Evolutionary conservation across 2,797 vertebrate species (phyloP).

Genomic region (Columba guinea): DNA sequence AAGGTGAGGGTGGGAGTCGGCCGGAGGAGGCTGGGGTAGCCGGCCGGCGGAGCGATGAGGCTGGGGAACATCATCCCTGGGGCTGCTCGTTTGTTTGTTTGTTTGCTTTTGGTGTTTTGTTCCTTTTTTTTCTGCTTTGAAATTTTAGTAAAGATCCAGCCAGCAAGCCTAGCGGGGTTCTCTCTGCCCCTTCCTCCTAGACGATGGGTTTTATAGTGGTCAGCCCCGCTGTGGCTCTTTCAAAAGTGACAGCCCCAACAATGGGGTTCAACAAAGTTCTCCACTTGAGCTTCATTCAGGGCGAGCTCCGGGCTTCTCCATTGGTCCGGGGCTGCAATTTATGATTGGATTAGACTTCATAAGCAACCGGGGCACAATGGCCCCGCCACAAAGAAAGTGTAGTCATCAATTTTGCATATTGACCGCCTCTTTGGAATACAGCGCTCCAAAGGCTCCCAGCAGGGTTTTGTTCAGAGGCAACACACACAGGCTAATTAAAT

Average conservation of each 20-base stretch:
- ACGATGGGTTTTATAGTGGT: constrained; percentile 87
- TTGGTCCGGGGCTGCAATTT: constrained; percentile 91
- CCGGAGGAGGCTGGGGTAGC: constrained; percentile 88
- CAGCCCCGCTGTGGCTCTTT: constrained; percentile 79
- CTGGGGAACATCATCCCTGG: constrained; percentile 92
- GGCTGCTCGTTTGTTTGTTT: constrained; percentile 6
- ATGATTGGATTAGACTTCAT: constrained; percentile 99
- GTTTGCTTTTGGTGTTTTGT: not conserved
- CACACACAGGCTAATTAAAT: constrained; percentile 88
- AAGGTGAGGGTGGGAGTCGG: constrained; percentile 84
- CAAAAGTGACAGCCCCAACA: constrained; percentile 92
- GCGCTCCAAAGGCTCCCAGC: constrained; percentile 75
- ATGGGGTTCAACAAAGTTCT: constrained; percentile 94
- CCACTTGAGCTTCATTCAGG: constrained; percentile 91
- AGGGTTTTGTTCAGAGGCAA: constrained; percentile 80
- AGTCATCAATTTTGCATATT: constrained; percentile 90
- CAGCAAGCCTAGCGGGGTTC: constrained; percentile 74
- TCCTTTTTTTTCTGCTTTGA: constrained; percentile 39
- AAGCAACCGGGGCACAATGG: constrained; percentile 88
- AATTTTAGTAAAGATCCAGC: constrained; percentile 70
- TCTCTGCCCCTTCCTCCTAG: constrained; percentile 76
- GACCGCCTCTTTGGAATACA: constrained; percentile 86
- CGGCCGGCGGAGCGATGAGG: constrained; percentile 88
- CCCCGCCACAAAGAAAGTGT: constrained; percentile 84
- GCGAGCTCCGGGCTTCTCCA: constrained; percentile 79